Conservation (phyloP, 2,113 vertebrate genomes). For the Pycnonotus jocosus region DNA sequence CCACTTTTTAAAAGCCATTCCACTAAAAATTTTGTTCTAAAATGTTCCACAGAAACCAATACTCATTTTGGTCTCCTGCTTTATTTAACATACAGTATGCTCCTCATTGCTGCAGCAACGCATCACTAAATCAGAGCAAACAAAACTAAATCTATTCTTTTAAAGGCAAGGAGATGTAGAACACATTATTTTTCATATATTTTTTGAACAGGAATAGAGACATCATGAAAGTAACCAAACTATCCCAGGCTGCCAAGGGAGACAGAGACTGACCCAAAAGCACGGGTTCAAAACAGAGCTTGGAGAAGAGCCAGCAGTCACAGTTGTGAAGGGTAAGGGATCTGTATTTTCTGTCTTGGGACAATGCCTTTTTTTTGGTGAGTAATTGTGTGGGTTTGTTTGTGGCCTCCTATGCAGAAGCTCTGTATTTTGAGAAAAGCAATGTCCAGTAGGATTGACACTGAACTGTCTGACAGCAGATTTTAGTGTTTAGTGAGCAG, state of each 20-base stretch:
- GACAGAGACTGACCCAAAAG: neutral
- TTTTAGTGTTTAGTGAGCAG: neutral
- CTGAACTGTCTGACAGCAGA: neutral
- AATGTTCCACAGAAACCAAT: neutral
- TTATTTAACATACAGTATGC: neutral
- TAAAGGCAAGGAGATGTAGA: neutral
- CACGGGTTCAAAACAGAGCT: neutral
- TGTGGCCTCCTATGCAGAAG: neutral
- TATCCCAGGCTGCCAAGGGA: neutral
- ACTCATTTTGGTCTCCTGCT: neutral
- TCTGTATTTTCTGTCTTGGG: neutral
- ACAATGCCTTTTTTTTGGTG: neutral
- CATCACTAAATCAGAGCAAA: neutral
- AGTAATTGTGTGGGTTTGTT: neutral
- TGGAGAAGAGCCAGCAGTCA: neutral
- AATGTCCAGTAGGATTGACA: neutral
- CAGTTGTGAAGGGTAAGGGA: neutral
- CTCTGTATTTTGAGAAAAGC: neutral
- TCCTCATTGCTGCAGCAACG: neutral
- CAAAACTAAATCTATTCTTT: too few species aligned
- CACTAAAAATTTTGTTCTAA: neutral
- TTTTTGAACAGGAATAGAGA: neutral
- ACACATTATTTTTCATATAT: accelerated
- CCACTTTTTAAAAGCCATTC: neutral
- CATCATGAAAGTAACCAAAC: neutral